Evolutionary conservation across 2,113 vertebrate genomes (phyloP).

Genomic region (Prionailurus bengalensis): DNA sequence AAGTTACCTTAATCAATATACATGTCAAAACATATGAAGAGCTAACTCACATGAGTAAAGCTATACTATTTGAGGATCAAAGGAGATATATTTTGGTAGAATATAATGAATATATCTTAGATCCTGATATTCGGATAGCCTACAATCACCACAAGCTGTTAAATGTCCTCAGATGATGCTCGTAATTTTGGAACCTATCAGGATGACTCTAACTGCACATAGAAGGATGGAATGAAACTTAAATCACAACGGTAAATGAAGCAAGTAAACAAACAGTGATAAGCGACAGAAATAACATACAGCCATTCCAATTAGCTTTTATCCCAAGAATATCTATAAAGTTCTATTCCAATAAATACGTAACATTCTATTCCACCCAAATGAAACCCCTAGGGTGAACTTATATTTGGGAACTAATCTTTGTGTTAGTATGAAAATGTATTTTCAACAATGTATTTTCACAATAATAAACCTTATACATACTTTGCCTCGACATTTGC

Average conservation of each 20-base stretch:
- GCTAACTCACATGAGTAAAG: background rate
- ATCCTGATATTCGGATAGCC: background rate
- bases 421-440: too few relatives aligned
- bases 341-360: background rate
- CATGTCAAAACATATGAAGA: background rate
- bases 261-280: background rate
- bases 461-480: conserved; percentile 70
- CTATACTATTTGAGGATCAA: background rate
- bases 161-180: background rate
- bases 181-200: background rate
- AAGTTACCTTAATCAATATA: conserved; percentile 36
- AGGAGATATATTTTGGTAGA: background rate
- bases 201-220: background rate
- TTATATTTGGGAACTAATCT: background rate
- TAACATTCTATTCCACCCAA: background rate
- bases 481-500: conserved; percentile 99
- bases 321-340: background rate
- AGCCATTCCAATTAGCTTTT: background rate
- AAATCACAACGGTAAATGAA: background rate
- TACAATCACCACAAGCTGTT: background rate
- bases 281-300: background rate
- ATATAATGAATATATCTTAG: background rate
- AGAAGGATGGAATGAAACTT: background rate
- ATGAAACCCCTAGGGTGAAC: background rate
- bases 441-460: background rate